phyloP scores from a whole-genome alignment of 2,113 vertebrate genomes.

The Conger conger region DNA sequence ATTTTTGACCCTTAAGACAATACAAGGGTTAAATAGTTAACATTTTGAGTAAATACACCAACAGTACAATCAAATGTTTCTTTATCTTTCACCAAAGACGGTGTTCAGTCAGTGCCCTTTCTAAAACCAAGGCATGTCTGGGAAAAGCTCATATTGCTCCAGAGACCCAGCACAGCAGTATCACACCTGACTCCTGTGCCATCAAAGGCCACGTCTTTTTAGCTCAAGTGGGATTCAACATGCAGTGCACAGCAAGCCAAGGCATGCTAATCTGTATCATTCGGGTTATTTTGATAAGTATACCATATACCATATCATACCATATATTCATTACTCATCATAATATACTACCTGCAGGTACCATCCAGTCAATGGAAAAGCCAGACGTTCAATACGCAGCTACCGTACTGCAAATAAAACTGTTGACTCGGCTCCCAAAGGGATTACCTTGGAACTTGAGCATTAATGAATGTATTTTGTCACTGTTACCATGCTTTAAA shows the following conservation, averaged over 20 bases:
- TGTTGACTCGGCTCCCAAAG: neutral
- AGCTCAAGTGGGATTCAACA: too few relatives aligned
- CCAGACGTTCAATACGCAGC: neutral
- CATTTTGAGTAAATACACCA: neutral
- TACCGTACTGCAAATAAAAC: conserved; percentile 1
- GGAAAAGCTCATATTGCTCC: neutral
- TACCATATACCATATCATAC: neutral
- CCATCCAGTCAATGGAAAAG: conserved; percentile 10
- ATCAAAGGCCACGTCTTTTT: neutral
- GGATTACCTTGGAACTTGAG: neutral
- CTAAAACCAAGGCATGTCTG: neutral
- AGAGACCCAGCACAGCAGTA: neutral
- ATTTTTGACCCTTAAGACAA: too few relatives aligned
- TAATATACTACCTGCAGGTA: neutral
- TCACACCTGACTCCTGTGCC: neutral
- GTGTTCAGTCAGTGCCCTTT: too few relatives aligned
- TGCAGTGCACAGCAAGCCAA: neutral
- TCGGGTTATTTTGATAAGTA: too few relatives aligned
- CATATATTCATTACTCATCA: conserved; percentile 11
- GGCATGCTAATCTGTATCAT: neutral
- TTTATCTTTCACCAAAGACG: neutral
- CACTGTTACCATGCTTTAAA: neutral
- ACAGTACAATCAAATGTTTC: neutral
- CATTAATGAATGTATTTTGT: neutral
- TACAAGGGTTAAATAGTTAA: neutral